phyloP scores from a whole-genome alignment of 2,888 invertebrate species.

The Ochlodes sylvanus region DNA sequence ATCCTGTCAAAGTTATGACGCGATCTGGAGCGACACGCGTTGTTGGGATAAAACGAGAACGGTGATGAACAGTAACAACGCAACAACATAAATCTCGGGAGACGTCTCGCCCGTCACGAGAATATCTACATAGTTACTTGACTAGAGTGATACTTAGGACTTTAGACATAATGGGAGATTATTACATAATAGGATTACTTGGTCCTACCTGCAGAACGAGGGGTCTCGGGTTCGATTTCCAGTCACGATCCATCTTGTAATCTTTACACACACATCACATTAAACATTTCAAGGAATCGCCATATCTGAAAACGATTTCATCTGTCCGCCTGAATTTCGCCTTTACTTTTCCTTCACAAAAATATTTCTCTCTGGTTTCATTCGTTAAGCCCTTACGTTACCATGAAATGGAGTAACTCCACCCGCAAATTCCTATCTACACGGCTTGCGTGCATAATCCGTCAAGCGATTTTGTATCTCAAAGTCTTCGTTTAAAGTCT shows the following conservation, averaged over 20 bases:
- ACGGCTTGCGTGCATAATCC: neutral
- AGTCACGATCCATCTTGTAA: no score
- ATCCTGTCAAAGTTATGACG: neutral
- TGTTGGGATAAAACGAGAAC: neutral
- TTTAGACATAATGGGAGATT: no score
- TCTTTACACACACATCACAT: slow-evolving; percentile 53
- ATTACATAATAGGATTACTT: no score
- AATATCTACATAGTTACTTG: neutral
- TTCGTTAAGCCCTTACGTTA: slow-evolving; percentile 12
- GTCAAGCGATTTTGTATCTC: slow-evolving; percentile 60
- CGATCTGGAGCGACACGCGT: neutral
- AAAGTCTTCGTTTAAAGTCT: slow-evolving; percentile 49
- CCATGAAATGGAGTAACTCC: neutral
- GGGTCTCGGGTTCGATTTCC: no score
- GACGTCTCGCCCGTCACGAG: neutral
- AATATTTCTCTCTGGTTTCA: slow-evolving; percentile 41
- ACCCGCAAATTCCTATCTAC: slow-evolving; percentile 21
- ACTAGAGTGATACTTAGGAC: neutral
- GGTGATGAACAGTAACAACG: neutral
- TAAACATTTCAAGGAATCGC: slow-evolving; percentile 58
- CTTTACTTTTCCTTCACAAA: slow-evolving; percentile 4
- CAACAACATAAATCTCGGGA: neutral
- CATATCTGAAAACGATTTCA: slow-evolving; percentile 61
- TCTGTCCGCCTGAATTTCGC: slow-evolving; percentile 48
- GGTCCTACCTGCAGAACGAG: no score